Conservation (phyloP, 2,888 invertebrate genomes). For the Drosophila infuscata region DNA sequence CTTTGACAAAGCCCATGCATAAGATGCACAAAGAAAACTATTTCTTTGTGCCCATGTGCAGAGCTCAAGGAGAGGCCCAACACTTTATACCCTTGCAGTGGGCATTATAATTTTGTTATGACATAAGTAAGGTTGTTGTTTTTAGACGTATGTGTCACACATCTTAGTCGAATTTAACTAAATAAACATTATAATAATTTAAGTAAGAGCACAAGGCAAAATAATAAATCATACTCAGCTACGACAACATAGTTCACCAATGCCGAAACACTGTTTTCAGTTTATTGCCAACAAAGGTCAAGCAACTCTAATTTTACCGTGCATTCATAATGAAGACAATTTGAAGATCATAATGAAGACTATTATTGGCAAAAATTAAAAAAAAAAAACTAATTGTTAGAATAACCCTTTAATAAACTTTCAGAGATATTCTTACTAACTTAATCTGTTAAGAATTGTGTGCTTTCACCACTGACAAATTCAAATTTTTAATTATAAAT, state of each 20-base stretch:
- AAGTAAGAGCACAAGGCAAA: background rate
- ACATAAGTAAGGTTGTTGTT: background rate
- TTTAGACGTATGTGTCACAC: background rate
- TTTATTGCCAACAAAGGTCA: background rate
- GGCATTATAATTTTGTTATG: background rate
- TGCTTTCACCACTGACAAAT: background rate
- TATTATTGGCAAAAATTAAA: no score
- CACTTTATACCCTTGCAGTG: background rate
- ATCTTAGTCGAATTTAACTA: background rate
- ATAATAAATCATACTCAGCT: background rate
- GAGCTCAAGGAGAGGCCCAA: background rate
- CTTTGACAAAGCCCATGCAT: slow-evolving; percentile 13
- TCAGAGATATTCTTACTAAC: no score
- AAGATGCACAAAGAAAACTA: slow-evolving; percentile 14
- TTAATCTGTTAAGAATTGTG: no score
- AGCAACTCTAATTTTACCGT: no score
- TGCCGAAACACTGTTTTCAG: background rate
- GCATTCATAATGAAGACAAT: no score
- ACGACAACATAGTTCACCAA: background rate
- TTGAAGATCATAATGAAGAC: no score
- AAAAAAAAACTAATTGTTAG: no score
- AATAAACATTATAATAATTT: background rate
- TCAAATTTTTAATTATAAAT: background rate
- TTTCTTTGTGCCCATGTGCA: slow-evolving; percentile 3
- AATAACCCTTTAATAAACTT: no score